Evolutionary conservation across 2,888 invertebrate genomes (phyloP), one percentile per base, ranked within the genome.

Genomic region (Exocentrus adspersus): DNA sequence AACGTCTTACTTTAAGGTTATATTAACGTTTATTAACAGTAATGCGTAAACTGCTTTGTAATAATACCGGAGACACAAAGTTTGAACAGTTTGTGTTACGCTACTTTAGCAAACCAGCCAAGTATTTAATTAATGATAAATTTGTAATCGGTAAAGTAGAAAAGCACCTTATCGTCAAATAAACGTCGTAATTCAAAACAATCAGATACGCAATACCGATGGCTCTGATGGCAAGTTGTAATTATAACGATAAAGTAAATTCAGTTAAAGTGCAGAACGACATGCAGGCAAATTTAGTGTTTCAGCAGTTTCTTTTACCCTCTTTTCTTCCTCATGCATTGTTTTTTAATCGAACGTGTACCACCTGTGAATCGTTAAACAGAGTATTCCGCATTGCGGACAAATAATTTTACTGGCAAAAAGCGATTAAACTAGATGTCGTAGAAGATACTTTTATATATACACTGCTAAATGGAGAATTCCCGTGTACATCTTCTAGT

Each of bases 301-400:
- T 72, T 70, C 65, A 69, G 65, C 65, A 69, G 66, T 68, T 67
- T 53, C 64, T 65, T 67, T 65, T 64, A 60, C 67, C 69, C 65
- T 64, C 65, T 64, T 70, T n/a, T 67, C 68, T 63, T 68, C 63
- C 66, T 67, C 67, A 67, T 70, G 65, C 70, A 69, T 72, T 68
- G 71, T 70, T 70, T 73, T 67, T 73, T 68, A 71, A 71, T 70
- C 71, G 70, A 70, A 70, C 67, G 69, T 68, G 68, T 71, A 71
- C 69, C 65, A 67, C 60, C 65, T 65, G 71, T 73, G 71, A 71
- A 71, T 71, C 70, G 72, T 70, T 70, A 71, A 71, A 71, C 68
- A 71, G 71, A 69, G 65, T 67, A 70, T 65, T 70, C 71, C 68
- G 73, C 73, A 73, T 67, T 73, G 73, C 73, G 69, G 69, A 70